A percentile compares a stretch with the other conserved stretches of the same genome.
Evolutionary conservation across 2,113 vertebrate genomes (phyloP).

Genomic region (Rafetus swinhoei): DNA sequence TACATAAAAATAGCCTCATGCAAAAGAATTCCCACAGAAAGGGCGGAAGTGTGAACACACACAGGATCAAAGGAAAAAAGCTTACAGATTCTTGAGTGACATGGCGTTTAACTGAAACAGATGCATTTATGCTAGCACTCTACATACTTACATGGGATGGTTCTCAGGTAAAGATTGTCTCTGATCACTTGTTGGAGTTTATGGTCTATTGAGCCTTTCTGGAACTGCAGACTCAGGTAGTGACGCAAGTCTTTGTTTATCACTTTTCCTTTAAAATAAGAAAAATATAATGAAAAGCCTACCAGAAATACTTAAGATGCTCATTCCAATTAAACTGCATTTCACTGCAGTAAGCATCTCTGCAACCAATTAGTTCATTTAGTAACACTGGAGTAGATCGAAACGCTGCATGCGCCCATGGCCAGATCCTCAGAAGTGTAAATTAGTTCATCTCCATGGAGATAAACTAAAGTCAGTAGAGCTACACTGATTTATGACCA

Average conservation of each 20-base stretch:
- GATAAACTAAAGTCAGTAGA: neutral
- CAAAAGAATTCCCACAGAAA: neutral
- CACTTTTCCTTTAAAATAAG: slow-evolving; percentile 89
- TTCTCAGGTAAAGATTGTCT: slow-evolving; percentile 98
- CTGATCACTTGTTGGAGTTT: slow-evolving; percentile 99
- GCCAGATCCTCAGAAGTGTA: neutral
- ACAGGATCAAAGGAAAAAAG: neutral
- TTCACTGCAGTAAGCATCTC: neutral
- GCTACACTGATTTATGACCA: neutral
- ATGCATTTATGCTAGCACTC: neutral
- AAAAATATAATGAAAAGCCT: slow-evolving; percentile 2
- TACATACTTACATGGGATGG: slow-evolving; percentile 96
- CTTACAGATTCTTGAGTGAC: neutral
- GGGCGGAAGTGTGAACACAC: neutral
- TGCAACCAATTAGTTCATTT: neutral
- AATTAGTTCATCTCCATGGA: accelerated
- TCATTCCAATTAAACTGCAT: neutral
- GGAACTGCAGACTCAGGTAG: slow-evolving; percentile 98
- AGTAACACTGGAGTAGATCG: accelerated
- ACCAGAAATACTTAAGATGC: neutral
- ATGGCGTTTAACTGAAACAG: neutral
- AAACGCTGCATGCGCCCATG: neutral
- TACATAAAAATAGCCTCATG: neutral
- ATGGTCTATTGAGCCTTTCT: slow-evolving; percentile 98
- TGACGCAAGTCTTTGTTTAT: slow-evolving; percentile 97